These are phyloP conservation scores for Musca domestica DNA, from an alignment of 1,140 invertebrate species.

Conservation along the genomic window DNA sequence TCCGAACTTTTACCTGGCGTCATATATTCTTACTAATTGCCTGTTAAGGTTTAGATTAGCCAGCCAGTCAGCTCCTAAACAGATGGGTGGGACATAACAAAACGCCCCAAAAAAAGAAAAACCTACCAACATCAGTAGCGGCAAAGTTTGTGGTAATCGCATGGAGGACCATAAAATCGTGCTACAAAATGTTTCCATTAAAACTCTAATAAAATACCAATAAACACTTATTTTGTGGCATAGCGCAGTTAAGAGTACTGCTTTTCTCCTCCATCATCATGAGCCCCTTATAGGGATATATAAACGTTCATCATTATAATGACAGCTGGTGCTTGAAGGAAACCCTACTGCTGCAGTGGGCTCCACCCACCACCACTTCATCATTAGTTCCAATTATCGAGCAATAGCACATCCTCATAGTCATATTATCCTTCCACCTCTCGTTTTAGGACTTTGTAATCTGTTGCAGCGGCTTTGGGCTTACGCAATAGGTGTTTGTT, in stretches of 20 bases:
- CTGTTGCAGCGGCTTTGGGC: neutral
- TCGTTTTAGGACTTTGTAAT: neutral
- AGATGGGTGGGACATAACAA: neutral
- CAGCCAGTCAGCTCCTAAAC: neutral
- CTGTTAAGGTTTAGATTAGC: conserved; percentile 4
- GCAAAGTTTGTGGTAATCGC: conserved; percentile 1
- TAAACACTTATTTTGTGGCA: conserved; percentile 21
- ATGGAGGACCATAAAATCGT: conserved; percentile 9
- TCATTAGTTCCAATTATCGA: too few species aligned
- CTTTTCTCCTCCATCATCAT: neutral
- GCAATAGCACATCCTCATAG: too few species aligned
- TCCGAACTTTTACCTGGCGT: neutral
- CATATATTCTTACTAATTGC: conserved; percentile 21
- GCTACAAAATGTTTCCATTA: conserved; percentile 27
- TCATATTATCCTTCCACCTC: too few species aligned
- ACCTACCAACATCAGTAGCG: too few species aligned
- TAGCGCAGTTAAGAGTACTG: neutral
- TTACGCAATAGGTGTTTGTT: neutral
- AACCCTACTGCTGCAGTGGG: too few species aligned
- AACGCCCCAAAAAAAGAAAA: neutral
- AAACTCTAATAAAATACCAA: conserved; percentile 28
- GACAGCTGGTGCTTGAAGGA: conserved; percentile 4
- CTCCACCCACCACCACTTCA: too few species aligned
- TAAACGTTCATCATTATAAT: conserved; percentile 22
- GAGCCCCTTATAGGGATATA: neutral